Percentiles rank a stretch among this genome's conserved stretches.
These are phyloP conservation scores for Bombus difficillimus DNA, from an alignment of 1,140 invertebrate genomes.

Conservation along the genomic window DNA sequence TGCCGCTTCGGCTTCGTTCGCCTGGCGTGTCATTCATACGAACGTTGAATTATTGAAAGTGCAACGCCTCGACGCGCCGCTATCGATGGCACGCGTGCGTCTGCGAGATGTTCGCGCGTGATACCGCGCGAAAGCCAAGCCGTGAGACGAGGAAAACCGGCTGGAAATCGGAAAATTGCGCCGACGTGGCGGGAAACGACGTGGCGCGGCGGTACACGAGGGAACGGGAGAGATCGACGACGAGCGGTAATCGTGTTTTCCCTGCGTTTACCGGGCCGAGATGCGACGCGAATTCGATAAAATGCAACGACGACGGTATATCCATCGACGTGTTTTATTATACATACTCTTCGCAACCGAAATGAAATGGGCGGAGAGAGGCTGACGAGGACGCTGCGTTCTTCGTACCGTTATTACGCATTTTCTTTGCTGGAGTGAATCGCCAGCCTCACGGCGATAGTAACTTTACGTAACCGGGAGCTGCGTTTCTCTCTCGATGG, in stretches of 20 bases:
- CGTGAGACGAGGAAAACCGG: neutral
- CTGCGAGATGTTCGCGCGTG: conserved; percentile 11
- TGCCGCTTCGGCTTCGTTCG: neutral
- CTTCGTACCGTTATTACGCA: neutral
- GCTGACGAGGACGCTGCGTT: neutral
- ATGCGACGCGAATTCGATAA: neutral
- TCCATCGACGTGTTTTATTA: neutral
- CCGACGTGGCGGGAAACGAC: too few relatives aligned
- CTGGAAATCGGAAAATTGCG: neutral
- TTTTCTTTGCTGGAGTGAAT: neutral
- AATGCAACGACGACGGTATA: neutral
- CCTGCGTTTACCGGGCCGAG: neutral
- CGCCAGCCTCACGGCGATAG: neutral
- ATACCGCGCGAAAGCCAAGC: neutral
- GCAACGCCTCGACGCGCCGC: conserved; percentile 1
- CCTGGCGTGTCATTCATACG: neutral
- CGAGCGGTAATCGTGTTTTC: conserved; percentile 3
- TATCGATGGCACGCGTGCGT: conserved; percentile 19
- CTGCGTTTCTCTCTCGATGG: conserved; percentile 2
- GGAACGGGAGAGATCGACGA: neutral
- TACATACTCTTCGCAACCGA: neutral
- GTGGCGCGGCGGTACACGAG: neutral
- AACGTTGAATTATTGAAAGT: conserved; percentile 34
- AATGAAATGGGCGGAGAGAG: conserved; percentile 12
- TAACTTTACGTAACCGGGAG: conserved; percentile 8